phyloP scores from a whole-genome alignment of 2,113 vertebrate species.

The Tupaia tana region DNA sequence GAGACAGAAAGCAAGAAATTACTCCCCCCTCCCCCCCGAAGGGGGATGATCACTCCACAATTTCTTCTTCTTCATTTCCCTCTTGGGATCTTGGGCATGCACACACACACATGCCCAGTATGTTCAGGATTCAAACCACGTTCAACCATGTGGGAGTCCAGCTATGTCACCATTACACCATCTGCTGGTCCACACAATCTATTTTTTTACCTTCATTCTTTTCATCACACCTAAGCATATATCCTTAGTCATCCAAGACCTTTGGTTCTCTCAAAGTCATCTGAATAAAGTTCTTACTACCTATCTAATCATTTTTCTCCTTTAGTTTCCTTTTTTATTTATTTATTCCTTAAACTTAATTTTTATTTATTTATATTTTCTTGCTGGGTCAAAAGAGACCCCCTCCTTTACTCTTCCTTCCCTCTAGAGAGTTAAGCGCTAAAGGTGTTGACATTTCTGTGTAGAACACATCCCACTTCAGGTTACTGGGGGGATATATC shows the following conservation, averaged over 20 bases:
- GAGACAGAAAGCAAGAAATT: too few relatives aligned
- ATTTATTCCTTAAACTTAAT: neutral
- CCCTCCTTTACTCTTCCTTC: neutral
- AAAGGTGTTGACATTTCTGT: neutral
- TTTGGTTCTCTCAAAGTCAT: neutral
- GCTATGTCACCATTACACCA: too few relatives aligned
- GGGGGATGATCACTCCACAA: too few relatives aligned
- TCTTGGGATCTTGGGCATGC: too few relatives aligned
- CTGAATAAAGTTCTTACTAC: neutral
- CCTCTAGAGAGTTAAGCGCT: neutral
- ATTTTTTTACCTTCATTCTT: neutral
- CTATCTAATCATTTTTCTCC: neutral
- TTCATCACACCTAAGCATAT: neutral
- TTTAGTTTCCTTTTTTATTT: constrained; percentile 14
- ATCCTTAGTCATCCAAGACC: neutral
- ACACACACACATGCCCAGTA: too few relatives aligned
- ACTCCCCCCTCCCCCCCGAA: too few relatives aligned
- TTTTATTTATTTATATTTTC: neutral
- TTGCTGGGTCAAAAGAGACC: neutral
- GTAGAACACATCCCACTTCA: neutral
- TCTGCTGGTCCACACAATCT: neutral
- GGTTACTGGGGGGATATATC: too few relatives aligned
- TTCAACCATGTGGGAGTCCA: too few relatives aligned
- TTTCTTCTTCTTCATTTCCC: too few relatives aligned
- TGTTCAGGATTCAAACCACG: too few relatives aligned